Evolutionary conservation across 2,888 invertebrate genomes (phyloP), one percentile per base, ranked within the genome.

Genomic region (Chrysodeixis includens): DNA sequence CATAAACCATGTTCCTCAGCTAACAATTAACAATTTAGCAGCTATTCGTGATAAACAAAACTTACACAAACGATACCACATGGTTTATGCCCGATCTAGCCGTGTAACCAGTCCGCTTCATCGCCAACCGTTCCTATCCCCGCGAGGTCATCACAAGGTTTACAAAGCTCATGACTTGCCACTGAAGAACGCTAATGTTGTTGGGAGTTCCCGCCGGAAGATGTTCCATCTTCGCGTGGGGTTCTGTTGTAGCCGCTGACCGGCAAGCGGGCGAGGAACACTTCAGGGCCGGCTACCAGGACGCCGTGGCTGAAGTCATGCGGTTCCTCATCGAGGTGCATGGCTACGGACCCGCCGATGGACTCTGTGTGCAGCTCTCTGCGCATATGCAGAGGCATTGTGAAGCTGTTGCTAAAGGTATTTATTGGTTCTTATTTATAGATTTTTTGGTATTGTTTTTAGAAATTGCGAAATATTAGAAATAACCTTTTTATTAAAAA

Each of bases 251-350:
- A 94, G 94, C 90, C 26, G 89, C 88, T n/a, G 94, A 94, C 63
- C 84, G 90, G 14, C 88, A 85, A 56, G 72, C 81, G 12, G 84
- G 86, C 20, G 91, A 87, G 60, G 91, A 90, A 30, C 84, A 88
- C 77, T 98, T 97, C 90, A 96, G 97, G 62, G 96, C 98, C 18
- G 99, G 99, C 1, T 99, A 97, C 93, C 98, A 98, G 87, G 99
- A 99, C 90, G 99, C 99, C 78, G 96, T 98, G 87, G 97, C 97
- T 60, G 99, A 99, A 90, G 97, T 98, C 0, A 97, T 99, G 94
- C 96, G 98, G 80, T 99, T 98, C 91, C 96, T 99, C 57, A 97
- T 98, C 22, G 98, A 99, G 85, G 96, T 97, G 9, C 97, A 98
- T 83, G 98, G 97, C 3, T 97, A 97, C 88, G 97, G 96, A 60